Evolutionary conservation across 2,888 invertebrate genomes (phyloP).

Genomic region (Tipula confusa): DNA sequence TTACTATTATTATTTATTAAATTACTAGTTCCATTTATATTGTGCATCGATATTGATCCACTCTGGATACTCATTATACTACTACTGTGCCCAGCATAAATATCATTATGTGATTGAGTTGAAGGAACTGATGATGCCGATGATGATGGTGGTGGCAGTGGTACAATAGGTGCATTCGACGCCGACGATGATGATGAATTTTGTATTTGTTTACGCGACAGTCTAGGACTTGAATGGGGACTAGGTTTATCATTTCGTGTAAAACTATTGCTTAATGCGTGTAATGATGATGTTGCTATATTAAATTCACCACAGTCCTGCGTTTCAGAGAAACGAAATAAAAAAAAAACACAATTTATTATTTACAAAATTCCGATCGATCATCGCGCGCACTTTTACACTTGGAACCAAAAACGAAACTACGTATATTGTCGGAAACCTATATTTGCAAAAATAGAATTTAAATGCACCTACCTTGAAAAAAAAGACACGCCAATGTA

Average conservation of each 20-base stretch:
- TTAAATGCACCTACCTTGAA: not conserved
- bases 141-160: conserved; percentile 39
- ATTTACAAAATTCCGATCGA: not conserved
- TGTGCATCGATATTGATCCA: conserved; percentile 30
- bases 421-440: not conserved
- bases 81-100: conserved; percentile 31
- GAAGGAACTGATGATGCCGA: conserved; percentile 32
- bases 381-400: not conserved
- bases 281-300: conserved; percentile 60
- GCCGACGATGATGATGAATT: conserved; percentile 39
- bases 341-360: not conserved
- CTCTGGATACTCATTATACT: conserved; percentile 38
- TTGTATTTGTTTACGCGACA: conserved; percentile 50
- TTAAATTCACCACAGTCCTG: conserved; percentile 61
- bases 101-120: conserved; percentile 30
- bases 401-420: not conserved
- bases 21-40: conserved; percentile 25
- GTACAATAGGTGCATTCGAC: conserved; percentile 37
- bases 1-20: conserved; percentile 33
- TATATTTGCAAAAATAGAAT: not conserved
- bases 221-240: conserved; percentile 57
- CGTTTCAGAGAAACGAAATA: conserved; percentile 1
- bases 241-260: conserved; percentile 52
- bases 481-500: not conserved
- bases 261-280: conserved; percentile 51